Evolutionary conservation across 2,888 invertebrate genomes (phyloP), one percentile per base, ranked within the genome.

Genomic region (Rhabditophanes sp.): DNA sequence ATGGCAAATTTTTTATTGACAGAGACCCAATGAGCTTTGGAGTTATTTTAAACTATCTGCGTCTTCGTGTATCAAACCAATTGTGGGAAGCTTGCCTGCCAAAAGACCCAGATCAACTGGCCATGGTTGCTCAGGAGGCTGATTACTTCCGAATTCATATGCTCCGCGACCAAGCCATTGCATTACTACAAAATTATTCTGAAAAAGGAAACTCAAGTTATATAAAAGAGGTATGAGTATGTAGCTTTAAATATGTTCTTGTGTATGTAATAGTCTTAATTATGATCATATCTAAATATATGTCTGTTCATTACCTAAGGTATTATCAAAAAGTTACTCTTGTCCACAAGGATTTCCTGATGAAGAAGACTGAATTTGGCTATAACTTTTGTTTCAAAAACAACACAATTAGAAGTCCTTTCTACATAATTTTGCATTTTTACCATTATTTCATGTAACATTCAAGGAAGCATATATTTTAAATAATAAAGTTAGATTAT

Each of bases 61-160:
- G 62, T 14, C 45, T 62, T 11, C 38, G 44, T 15, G 34, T 39
- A 18, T 33, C 54, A 5, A 47, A 48, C 19, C 60, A 60, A 30
- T 33, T 56, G 5, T 60, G 60, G 60, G 60, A 60, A 33, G 51
- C 55, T 2, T 58, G 57, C 39, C 42, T 60, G 22, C 60, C 60
- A 15, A 60, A 60, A 34, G 59, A 59, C 31, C 58, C 58, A 8
- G n/a, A 53, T 33, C 39, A 51, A 17, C 39, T 53, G 22, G 53
- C 53, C n/a, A 35, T 53, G 35, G 42, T 53, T 6, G 50, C 51
- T 3, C 53, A 53, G 41, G 55, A 54, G 39, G 56, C 59, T 1
- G 60, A 60, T 9, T 60, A 42, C 44, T 60, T 50, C 37, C 36
- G 48, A 11, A 41, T 62, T 12, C 48, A 50, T 7, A 37, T 44